phyloP scores from a whole-genome alignment of 1,140 invertebrate species.

The Sitobion miscanthi region DNA sequence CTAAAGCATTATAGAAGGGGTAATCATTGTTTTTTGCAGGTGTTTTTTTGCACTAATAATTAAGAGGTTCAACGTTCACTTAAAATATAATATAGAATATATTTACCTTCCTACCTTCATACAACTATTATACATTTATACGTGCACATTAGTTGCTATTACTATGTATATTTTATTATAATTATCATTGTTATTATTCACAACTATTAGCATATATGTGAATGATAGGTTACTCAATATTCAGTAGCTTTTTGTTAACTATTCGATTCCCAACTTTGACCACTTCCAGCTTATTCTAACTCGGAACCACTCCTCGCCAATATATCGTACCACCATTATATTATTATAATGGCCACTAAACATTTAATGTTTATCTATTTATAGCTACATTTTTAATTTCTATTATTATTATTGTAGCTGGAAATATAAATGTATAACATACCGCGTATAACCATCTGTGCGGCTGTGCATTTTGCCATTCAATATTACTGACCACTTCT shows the following conservation, averaged over 20 bases:
- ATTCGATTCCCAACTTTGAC: neutral
- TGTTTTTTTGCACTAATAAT: neutral
- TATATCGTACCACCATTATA: neutral
- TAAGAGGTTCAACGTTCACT: neutral
- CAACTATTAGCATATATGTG: neutral
- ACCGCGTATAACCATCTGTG: neutral
- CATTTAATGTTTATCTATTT: neutral
- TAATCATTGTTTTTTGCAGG: neutral
- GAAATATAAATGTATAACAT: neutral
- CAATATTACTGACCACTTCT: neutral
- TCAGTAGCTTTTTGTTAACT: too few species aligned
- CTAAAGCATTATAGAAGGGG: neutral
- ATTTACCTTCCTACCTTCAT: neutral
- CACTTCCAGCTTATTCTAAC: neutral
- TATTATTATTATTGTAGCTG: neutral
- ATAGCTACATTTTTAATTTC: neutral
- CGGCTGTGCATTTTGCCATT: neutral
- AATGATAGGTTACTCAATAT: neutral
- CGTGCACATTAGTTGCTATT: neutral
- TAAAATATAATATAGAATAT: neutral
- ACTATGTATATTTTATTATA: neutral
- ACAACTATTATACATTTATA: neutral
- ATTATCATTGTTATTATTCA: neutral
- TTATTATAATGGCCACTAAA: neutral
- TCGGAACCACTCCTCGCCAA: neutral